phyloP scores from a whole-genome alignment of 2,797 vertebrate species.

The Intellagama lesueurii region DNA sequence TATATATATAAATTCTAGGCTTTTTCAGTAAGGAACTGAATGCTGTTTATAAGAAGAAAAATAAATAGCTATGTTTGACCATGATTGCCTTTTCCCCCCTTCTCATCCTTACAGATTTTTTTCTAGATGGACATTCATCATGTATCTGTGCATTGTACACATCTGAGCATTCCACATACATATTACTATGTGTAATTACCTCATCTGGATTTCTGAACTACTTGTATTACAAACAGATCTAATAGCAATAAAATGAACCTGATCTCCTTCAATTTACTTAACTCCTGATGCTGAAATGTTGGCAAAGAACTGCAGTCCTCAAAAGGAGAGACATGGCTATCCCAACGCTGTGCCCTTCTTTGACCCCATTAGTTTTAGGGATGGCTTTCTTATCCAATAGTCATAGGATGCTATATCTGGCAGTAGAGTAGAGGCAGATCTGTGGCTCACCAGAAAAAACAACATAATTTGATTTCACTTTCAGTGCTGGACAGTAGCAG shows the following conservation, averaged over 20 bases:
- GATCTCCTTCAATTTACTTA: neutral
- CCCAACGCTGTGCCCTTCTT: neutral
- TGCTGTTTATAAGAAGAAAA: constrained; percentile 90
- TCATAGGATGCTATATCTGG: neutral
- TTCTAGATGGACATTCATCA: neutral
- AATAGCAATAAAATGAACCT: constrained; percentile 30
- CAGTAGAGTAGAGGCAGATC: too few relatives aligned
- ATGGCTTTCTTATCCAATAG: neutral
- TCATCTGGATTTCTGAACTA: constrained; percentile 16
- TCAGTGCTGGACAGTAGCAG: neutral
- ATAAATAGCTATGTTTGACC: constrained; percentile 90
- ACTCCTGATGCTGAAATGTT: neutral
- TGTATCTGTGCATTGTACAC: neutral
- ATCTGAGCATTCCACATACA: accelerated
- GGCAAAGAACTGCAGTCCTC: neutral
- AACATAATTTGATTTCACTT: neutral
- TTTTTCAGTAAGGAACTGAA: constrained; percentile 78
- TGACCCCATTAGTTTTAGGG: neutral
- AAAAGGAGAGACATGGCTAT: neutral
- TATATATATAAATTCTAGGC: constrained; percentile 85
- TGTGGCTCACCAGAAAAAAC: neutral
- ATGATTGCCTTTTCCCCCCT: constrained; percentile 57
- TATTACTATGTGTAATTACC: neutral
- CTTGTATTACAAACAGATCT: constrained; percentile 37
- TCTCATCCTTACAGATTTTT: neutral